Evolutionary conservation across 2,797 vertebrate genomes (phyloP).

Genomic region (Orestias chungarensis): DNA sequence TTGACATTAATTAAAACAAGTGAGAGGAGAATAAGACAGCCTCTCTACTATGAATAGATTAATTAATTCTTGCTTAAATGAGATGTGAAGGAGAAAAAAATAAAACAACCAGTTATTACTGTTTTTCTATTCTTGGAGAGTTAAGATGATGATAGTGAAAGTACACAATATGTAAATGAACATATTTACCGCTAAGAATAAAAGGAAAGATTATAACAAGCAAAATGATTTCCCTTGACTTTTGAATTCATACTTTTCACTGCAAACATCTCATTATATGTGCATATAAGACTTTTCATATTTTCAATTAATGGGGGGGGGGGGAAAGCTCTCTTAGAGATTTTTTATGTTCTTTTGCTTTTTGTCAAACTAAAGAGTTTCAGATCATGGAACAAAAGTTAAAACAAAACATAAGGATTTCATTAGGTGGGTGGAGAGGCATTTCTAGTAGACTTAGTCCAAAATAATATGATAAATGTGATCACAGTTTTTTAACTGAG

Average conservation of each 20-base stretch:
- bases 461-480: not conserved
- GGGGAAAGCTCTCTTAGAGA: not conserved
- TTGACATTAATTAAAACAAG: conserved; percentile 67
- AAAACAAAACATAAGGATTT: not conserved
- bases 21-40: conserved; percentile 45
- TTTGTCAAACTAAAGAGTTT: not conserved
- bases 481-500: not conserved
- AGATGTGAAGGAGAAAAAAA: conserved; percentile 76
- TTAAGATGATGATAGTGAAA: conserved; percentile 83
- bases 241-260: not conserved
- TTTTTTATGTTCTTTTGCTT: not conserved
- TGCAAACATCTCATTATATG: not conserved
- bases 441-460: not conserved
- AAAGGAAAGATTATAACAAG: not conserved
- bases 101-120: conserved; percentile 79
- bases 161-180: conserved; percentile 79
- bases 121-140: conserved; percentile 81
- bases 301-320: too few relatives aligned
- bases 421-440: not conserved
- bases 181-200: conserved; percentile 76
- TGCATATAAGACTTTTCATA: not conserved
- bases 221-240: not conserved
- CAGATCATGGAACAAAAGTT: not conserved
- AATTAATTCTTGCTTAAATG: conserved; percentile 81
- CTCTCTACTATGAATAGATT: conserved; percentile 87